Evolutionary conservation across 2,888 invertebrate genomes (phyloP).

Genomic region (Drosophila maculinotata): DNA sequence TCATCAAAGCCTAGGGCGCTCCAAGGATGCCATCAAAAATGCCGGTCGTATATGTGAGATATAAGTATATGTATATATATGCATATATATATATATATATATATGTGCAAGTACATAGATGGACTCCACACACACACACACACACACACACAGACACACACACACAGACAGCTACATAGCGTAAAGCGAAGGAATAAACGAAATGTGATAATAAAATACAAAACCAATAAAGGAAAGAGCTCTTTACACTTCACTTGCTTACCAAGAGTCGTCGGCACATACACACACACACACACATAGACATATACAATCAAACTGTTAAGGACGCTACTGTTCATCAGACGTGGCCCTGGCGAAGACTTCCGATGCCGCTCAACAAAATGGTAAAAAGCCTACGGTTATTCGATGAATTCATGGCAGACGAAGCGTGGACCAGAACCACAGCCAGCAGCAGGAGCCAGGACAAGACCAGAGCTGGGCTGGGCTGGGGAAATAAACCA

Average conservation of each 20-base stretch:
- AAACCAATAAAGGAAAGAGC: slow-evolving; percentile 85
- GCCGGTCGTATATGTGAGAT: slow-evolving; percentile 44
- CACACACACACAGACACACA: slow-evolving; percentile 34
- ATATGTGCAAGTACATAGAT: slow-evolving; percentile 35
- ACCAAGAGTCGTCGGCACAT: slow-evolving; percentile 69
- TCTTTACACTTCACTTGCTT: slow-evolving; percentile 84
- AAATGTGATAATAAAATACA: slow-evolving; percentile 83
- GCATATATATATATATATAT: slow-evolving; percentile 14
- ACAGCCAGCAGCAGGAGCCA: slow-evolving; percentile 14
- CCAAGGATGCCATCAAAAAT: slow-evolving; percentile 74
- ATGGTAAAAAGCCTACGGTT: slow-evolving; percentile 77
- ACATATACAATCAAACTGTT: slow-evolving; percentile 19
- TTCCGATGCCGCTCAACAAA: slow-evolving; percentile 71
- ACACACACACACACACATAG: slow-evolving; percentile 31
- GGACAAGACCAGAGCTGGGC: slow-evolving; percentile 1
- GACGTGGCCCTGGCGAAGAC: slow-evolving; percentile 57
- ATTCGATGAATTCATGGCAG: slow-evolving; percentile 71
- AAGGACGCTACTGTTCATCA: slow-evolving; percentile 56
- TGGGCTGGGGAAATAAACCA: slow-evolving; percentile 27
- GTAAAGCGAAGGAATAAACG: slow-evolving; percentile 74
- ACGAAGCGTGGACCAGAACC: slow-evolving; percentile 42
- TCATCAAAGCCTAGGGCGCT: slow-evolving; percentile 81
- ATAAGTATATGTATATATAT: slow-evolving; percentile 28
- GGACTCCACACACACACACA: slow-evolving; percentile 48
- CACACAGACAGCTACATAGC: slow-evolving; percentile 46